Evolutionary conservation across 2,113 vertebrate species (phyloP).

Genomic region (Salvelinus fontinalis): DNA sequence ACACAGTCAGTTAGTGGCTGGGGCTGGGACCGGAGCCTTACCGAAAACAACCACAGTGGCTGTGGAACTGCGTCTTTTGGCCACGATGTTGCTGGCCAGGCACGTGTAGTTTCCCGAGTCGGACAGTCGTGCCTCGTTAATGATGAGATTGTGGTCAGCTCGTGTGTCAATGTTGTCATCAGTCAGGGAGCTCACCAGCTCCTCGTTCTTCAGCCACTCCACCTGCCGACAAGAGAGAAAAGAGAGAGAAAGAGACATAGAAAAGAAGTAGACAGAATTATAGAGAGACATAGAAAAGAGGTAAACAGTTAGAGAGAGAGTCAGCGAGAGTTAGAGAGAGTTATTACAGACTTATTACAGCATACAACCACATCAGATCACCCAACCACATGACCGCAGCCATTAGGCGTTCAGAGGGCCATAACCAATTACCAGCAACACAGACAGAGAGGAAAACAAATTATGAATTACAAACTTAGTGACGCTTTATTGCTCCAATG

Average conservation of each 20-base stretch:
- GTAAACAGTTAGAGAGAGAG: background rate
- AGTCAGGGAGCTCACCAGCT: slow-evolving; percentile 80
- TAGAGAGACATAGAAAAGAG: background rate
- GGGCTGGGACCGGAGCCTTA: slow-evolving; percentile 60
- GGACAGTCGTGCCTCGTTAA: slow-evolving; percentile 87
- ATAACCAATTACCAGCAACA: slow-evolving; percentile 56
- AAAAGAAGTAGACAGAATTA: background rate
- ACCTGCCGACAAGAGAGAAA: slow-evolving; percentile 71
- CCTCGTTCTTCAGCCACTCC: slow-evolving; percentile 98
- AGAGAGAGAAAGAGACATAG: background rate
- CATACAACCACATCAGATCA: background rate
- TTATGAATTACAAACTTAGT: slow-evolving; percentile 68
- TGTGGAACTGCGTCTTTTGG: slow-evolving; percentile 86
- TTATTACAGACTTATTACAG: background rate
- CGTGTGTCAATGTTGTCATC: slow-evolving; percentile 93
- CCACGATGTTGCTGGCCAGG: slow-evolving; percentile 93
- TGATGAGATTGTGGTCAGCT: slow-evolving; percentile 95
- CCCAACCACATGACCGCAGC: slow-evolving; percentile 18
- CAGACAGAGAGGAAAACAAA: slow-evolving; percentile 48
- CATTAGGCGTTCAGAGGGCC: slow-evolving; percentile 53
- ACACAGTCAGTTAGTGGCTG: no score
- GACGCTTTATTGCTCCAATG: slow-evolving; percentile 46
- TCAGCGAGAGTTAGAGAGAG: background rate
- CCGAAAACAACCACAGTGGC: slow-evolving; percentile 93
- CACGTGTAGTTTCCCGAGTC: slow-evolving; percentile 98